Evolutionary conservation across 2,888 invertebrate genomes (phyloP).

Genomic region (Pseudolycoriella hygida): DNA sequence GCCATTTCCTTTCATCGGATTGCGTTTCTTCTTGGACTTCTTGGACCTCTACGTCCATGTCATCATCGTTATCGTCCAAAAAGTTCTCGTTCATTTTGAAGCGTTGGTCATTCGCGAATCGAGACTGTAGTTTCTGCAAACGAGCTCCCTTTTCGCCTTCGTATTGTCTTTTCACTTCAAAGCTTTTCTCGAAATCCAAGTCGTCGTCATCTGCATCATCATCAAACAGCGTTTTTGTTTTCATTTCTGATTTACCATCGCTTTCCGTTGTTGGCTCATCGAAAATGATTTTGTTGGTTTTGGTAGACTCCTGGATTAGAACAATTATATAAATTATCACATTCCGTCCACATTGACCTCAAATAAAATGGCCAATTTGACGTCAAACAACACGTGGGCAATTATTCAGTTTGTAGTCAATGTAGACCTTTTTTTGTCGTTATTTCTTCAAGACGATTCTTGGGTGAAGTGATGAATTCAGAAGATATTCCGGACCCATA

Average conservation of each 20-base stretch:
- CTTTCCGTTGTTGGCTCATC: constrained; percentile 32
- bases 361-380: too few relatives aligned
- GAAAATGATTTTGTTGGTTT: constrained; percentile 45
- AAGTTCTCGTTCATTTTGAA: constrained; percentile 61
- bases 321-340: too few relatives aligned
- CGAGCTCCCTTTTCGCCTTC: constrained; percentile 29
- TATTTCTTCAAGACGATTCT: too few relatives aligned
- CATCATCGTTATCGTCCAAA: constrained; percentile 35
- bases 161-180: constrained; percentile 46
- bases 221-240: constrained; percentile 28
- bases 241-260: constrained; percentile 12
- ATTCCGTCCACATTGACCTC: too few relatives aligned
- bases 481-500: too few relatives aligned
- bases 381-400: too few relatives aligned
- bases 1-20: constrained; percentile 24
- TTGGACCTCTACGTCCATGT: constrained; percentile 8
- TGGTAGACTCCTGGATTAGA: constrained; percentile 30
- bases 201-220: constrained; percentile 29
- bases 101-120: constrained; percentile 56
- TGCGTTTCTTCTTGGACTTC: not conserved
- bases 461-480: too few relatives aligned
- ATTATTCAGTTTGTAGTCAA: too few relatives aligned
- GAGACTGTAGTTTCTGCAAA: constrained; percentile 48
- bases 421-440: too few relatives aligned
- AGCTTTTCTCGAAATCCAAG: constrained; percentile 35